Conservation (phyloP, 2,797 vertebrate species). For the Apogon talboti region DNA sequence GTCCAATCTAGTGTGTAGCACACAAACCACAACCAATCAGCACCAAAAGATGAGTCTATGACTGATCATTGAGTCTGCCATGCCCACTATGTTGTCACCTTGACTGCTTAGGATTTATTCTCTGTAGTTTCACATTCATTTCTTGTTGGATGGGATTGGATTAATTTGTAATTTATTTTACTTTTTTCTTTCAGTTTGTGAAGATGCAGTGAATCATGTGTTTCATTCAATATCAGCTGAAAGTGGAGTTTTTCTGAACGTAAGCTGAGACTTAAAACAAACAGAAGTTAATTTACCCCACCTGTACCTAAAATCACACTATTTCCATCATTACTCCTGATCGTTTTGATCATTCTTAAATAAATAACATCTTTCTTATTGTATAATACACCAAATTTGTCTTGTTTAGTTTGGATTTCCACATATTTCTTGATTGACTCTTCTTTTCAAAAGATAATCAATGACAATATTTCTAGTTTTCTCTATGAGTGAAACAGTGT, state of each 20-base stretch:
- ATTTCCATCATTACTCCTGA: background rate
- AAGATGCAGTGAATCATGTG: too few relatives aligned
- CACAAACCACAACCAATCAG: conserved; percentile 51
- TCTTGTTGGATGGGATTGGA: conserved; percentile 7
- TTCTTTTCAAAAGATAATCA: conserved; percentile 2
- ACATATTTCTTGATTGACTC: too few relatives aligned
- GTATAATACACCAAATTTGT: background rate
- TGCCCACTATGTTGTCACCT: conserved; percentile 40
- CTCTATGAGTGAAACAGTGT: background rate
- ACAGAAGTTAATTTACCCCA: background rate
- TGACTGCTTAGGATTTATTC: conserved; percentile 21
- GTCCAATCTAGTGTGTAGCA: conserved; percentile 59
- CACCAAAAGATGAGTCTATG: background rate
- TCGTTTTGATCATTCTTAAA: background rate
- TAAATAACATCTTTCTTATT: background rate
- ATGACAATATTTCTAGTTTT: background rate
- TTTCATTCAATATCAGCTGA: background rate
- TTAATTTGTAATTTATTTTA: too few relatives aligned
- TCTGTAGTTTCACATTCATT: conserved; percentile 65
- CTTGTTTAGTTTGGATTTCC: background rate
- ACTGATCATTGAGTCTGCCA: conserved; percentile 31
- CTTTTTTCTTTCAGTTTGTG: too few relatives aligned
- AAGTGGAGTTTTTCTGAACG: conserved; percentile 3
- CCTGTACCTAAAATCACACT: background rate
- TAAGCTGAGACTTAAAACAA: background rate